Percentiles rank a stretch among this genome's conserved stretches.
Evolutionary conservation across 2,797 vertebrate species (phyloP).

Genomic region (Xerus rutilus): DNA sequence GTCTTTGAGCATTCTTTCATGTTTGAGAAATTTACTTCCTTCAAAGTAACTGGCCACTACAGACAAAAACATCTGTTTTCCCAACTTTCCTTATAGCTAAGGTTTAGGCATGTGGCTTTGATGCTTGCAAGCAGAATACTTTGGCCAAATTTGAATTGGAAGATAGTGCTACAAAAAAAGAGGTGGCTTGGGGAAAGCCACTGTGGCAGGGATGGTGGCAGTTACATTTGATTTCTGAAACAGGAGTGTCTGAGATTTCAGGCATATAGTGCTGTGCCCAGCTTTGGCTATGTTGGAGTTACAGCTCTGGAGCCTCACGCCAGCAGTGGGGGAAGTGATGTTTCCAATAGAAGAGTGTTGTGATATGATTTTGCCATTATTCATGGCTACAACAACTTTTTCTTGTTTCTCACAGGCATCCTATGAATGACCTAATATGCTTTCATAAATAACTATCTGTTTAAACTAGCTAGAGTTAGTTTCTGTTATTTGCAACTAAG

Average conservation of each 20-base stretch:
- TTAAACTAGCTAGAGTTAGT: not conserved
- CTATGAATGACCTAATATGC: not conserved
- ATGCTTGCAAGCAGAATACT: not conserved
- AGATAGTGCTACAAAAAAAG: not conserved
- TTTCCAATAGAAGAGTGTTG: not conserved
- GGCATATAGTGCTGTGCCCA: not conserved
- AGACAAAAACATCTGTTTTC: not conserved
- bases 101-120: not conserved
- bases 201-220: not conserved
- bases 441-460: conserved; percentile 43
- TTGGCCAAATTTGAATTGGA: not conserved
- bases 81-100: not conserved
- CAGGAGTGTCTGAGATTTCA: not conserved
- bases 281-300: not conserved
- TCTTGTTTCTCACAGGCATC: conserved; percentile 5
- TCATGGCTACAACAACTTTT: not conserved
- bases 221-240: not conserved
- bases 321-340: not conserved
- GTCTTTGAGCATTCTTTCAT: not conserved
- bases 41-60: not conserved
- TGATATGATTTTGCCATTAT: not conserved
- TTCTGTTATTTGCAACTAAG: conserved; percentile 16
- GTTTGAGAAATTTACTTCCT: not conserved
- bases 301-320: not conserved
- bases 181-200: not conserved